phyloP scores from a whole-genome alignment of 2,888 invertebrate genomes.

The Rhorus exstirpatorius region DNA sequence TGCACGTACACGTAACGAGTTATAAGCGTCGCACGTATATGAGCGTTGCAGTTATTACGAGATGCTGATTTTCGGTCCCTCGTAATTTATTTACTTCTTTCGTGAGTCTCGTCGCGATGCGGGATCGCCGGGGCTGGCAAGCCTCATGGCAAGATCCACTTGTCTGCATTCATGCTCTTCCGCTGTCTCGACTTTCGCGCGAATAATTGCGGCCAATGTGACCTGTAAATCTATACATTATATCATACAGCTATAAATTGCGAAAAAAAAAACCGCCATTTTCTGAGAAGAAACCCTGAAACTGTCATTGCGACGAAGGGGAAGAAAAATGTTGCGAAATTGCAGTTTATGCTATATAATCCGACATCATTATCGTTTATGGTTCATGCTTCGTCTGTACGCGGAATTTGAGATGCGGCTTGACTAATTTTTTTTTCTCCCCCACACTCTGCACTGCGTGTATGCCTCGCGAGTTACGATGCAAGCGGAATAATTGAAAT shows the following conservation, averaged over 20 bases:
- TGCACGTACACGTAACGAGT: slow-evolving; percentile 34
- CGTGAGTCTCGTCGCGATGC: slow-evolving; percentile 12
- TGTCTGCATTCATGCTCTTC: slow-evolving; percentile 58
- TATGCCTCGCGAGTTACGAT: slow-evolving; percentile 16
- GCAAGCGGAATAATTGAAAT: slow-evolving; percentile 46
- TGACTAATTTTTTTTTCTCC: slow-evolving; percentile 27
- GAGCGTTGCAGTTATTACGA: slow-evolving; percentile 25
- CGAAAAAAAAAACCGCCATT: slow-evolving; percentile 14
- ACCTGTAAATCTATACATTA: slow-evolving; percentile 27
- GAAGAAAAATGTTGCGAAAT: not conserved
- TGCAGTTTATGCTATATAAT: slow-evolving; percentile 4
- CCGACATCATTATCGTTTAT: slow-evolving; percentile 22
- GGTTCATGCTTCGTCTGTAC: slow-evolving; percentile 8
- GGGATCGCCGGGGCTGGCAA: not conserved
- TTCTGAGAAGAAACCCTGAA: slow-evolving; percentile 11
- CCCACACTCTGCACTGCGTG: not conserved
- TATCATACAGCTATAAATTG: slow-evolving; percentile 21
- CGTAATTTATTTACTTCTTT: slow-evolving; percentile 49
- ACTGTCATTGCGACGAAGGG: not conserved
- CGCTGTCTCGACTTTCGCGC: slow-evolving; percentile 49
- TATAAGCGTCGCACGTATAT: not conserved
- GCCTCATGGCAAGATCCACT: slow-evolving; percentile 60
- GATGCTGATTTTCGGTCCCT: slow-evolving; percentile 16
- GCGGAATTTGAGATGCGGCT: slow-evolving; percentile 41
- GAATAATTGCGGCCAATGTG: slow-evolving; percentile 25